phyloP scores from a whole-genome alignment of 2,888 invertebrate genomes.

The Cerceris rybyensis region DNA sequence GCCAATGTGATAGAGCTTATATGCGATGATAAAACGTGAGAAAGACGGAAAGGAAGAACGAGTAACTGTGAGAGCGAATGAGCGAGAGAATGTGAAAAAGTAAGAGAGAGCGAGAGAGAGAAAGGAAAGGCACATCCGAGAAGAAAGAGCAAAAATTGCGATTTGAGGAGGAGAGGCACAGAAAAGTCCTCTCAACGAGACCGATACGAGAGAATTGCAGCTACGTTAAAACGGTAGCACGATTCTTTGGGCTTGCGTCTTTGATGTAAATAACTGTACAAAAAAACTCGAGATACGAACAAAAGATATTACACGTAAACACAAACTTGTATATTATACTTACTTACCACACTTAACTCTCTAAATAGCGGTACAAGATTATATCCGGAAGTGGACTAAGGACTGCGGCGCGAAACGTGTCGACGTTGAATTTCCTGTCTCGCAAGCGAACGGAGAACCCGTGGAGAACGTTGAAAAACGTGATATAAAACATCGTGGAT shows the following conservation, averaged over 20 bases:
- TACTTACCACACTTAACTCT: conserved; percentile 79
- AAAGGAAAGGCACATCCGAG: conserved; percentile 1
- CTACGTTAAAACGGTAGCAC: conserved; percentile 44
- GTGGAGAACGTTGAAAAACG: conserved; percentile 9
- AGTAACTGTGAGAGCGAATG: conserved; percentile 27
- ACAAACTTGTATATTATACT: conserved; percentile 77
- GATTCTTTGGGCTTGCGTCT: conserved; percentile 56
- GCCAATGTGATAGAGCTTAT: conserved; percentile 82
- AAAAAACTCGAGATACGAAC: conserved; percentile 67
- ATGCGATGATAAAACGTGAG: conserved; percentile 72
- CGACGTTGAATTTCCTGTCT: conserved; percentile 42
- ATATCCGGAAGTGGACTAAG: conserved; percentile 63
- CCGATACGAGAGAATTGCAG: conserved; percentile 4
- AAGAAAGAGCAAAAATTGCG: not conserved
- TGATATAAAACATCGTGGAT: conserved; percentile 1
- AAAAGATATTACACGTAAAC: conserved; percentile 67
- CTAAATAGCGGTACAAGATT: conserved; percentile 73
- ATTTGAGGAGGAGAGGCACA: not conserved
- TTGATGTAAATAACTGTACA: conserved; percentile 70
- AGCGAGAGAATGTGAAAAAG: conserved; percentile 25
- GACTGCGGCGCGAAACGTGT: conserved; percentile 35
- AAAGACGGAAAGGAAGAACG: conserved; percentile 31
- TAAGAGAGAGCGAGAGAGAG: conserved; percentile 29
- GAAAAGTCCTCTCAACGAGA: not conserved
- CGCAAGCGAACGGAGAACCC: conserved; percentile 10